phyloP scores from a whole-genome alignment of 2,888 invertebrate species.

The Eugnorisma glareosa region DNA sequence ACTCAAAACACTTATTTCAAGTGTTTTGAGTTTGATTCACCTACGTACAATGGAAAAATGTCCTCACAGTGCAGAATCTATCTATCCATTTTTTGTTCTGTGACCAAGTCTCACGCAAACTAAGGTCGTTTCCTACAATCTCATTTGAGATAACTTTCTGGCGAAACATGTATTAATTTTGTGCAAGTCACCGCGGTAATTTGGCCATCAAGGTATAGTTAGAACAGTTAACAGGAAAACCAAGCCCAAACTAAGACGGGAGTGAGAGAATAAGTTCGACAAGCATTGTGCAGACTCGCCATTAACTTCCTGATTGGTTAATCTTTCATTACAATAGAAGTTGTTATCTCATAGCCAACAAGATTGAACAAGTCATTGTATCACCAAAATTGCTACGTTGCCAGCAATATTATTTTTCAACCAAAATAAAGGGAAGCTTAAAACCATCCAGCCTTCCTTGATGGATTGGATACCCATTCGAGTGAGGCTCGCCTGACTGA shows the following conservation, averaged over 20 bases:
- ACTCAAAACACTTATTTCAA: too few species aligned
- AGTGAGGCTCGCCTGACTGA: constrained; percentile 34
- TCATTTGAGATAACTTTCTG: constrained; percentile 4
- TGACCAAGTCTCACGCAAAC: background rate
- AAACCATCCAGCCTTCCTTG: constrained; percentile 34
- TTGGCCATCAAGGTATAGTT: background rate
- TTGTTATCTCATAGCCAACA: background rate
- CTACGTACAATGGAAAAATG: background rate
- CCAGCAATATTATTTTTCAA: constrained; percentile 26
- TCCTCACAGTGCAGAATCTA: background rate
- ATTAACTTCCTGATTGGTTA: constrained; percentile 10
- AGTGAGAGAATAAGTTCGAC: constrained; percentile 3
- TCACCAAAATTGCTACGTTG: background rate
- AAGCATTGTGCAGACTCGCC: background rate
- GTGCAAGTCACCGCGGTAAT: background rate
- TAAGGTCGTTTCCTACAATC: background rate
- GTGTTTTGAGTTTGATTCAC: background rate
- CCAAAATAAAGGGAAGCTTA: constrained; percentile 26
- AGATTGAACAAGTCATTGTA: background rate
- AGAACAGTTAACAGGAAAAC: constrained; percentile 7
- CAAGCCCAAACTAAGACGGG: background rate
- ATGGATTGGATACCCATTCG: constrained; percentile 50
- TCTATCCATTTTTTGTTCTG: background rate
- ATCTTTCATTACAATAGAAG: background rate
- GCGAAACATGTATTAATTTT: background rate